Evolutionary conservation across 2,797 vertebrate genomes (phyloP).

Genomic region (Anniella stebbinsi): DNA sequence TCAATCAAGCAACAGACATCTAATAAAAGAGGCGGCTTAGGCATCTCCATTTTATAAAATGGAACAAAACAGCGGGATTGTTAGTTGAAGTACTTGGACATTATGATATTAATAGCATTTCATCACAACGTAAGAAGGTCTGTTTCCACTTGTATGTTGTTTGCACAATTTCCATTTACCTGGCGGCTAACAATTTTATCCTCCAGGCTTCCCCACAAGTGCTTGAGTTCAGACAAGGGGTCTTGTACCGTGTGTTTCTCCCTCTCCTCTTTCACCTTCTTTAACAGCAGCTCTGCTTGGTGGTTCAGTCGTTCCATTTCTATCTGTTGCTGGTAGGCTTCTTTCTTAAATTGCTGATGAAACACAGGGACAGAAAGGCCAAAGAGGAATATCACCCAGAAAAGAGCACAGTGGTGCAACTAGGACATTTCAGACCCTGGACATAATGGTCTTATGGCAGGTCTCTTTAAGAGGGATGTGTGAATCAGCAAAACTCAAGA

Average conservation of each 20-base stretch:
- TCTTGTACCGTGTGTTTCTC: conserved; percentile 92
- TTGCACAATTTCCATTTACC: conserved; percentile 76
- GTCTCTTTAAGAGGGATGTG: too few relatives aligned
- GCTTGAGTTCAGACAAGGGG: conserved; percentile 91
- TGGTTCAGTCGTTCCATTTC: conserved; percentile 98
- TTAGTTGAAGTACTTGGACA: not conserved
- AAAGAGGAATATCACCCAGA: not conserved
- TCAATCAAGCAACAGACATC: not conserved
- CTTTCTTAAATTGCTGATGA: conserved; percentile 93
- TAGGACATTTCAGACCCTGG: too few relatives aligned
- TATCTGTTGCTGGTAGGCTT: conserved; percentile 97
- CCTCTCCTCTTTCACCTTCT: conserved; percentile 90
- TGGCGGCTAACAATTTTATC: conserved; percentile 94
- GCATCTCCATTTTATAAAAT: not conserved
- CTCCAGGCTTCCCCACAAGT: conserved; percentile 92
- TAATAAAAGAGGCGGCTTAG: not conserved
- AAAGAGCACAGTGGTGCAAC: not conserved
- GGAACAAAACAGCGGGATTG: not conserved
- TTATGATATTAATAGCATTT: conserved; percentile 15
- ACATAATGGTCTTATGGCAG: too few relatives aligned
- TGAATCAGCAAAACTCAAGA: too few relatives aligned
- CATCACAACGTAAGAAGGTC: not conserved
- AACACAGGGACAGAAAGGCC: conserved; percentile 34
- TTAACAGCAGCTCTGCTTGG: conserved; percentile 92
- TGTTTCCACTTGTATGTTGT: not conserved